Base-by-base conservation (phyloP, 2,797 vertebrate genomes). In the Octomys mimax region DNA sequence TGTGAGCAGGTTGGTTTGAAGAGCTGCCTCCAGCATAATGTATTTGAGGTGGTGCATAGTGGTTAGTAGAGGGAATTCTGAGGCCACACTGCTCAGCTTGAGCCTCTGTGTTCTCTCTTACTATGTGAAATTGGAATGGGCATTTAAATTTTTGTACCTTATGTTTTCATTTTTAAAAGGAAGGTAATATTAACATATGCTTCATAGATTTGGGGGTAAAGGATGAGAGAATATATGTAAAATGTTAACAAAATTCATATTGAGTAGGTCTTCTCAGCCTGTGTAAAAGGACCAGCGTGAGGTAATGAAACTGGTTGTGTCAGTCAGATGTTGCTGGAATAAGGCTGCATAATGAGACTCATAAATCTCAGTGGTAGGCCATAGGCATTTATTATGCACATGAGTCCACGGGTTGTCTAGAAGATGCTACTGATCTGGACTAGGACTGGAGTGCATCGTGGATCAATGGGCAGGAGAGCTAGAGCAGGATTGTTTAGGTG, bases 161-260 rank as follows among this genome's bases (percentile, higher is more conserved):
- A 16, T 28, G 26, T 42, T 89, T 70, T 83, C 66, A 92, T 93
- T n/a, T 87, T 49, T 86, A 64, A 71, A 91, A 11, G 81, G 22
- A 77, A 70, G 4, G 18, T 52, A 59, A 39, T 21, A 49, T 66
- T 84, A 70, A 1, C 59, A 59, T 68, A 18, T 66, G 26, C 70
- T 24, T 68, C 13, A 5, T 73, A 13, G n/a, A 39, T 39, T 70
- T 80, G 59, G 31, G 18, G 68, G 26, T 88, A 36, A 85, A 31
- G 84, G 73, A 77, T 85, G 52, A 57, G 80, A 9, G 3, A 78
- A 22, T 54, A 31, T 36, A 46, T 19, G 16, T 14, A 36, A 52
- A 78, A 42, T 81, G 52, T 87, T 87, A 39, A 52, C 28, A 39
- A 62, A 77, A 62, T 73, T 16, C 36, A 64, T 78, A 31, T 52